Conservation (phyloP, 2,113 vertebrate species). For the pig (Sus scrofa) region T2T-Sscrofa CM000824.6:115910001-115910500, state of each 20-base stretch:
- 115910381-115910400: fast-evolving
- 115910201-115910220: background rate
- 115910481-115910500: background rate
- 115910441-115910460: background rate
- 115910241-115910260: background rate
- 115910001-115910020: background rate
- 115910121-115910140: background rate
- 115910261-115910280: background rate
- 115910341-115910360: background rate
- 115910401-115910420: no score
- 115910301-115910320: background rate
- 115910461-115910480: fast-evolving
- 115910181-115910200: background rate
- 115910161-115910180: no score
- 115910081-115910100: background rate
- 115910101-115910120: background rate
- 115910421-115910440: background rate
- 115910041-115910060: background rate
- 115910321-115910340: background rate
- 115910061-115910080: background rate
- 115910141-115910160: background rate
- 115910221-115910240: background rate
- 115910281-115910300: background rate
- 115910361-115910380: fast-evolving
- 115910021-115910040: background rate